Evolutionary conservation across 2,888 invertebrate species (phyloP), one percentile per base, ranked within the genome.

Genomic region (Eilema depressum): DNA sequence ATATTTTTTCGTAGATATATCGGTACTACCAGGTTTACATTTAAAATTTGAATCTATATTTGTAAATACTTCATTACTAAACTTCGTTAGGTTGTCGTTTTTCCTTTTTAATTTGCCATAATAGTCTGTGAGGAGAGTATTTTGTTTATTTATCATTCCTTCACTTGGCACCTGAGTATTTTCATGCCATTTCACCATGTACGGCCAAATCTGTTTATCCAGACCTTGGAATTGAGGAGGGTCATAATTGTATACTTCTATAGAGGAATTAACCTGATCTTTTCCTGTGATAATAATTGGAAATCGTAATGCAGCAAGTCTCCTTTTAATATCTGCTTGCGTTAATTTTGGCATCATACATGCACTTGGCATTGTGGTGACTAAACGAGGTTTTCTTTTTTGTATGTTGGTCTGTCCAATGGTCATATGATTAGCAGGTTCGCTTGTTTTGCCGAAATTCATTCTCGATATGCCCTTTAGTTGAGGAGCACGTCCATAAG

Each of bases 151-250:
- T 25, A 65, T 1, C 12, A n/a, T 20, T 11, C n/a, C 7, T 23
- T 62, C 14, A 41, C 23, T 30, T 30, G 57, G 26, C 23, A 23
- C 0, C 25, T 26, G 47, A 56, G 62, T 65, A 59, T 73, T 63
- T 62, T 73, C 71, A 70, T 73, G 74, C 94, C 94, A 94, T 28
- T 86, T 83, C 25, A 79, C 59, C 94, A 94, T 94, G 81, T 89
- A 94, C 26, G 93, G 94, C 94, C 94, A 94, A 67, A 93, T 86
- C 25, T 89, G 87, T 72, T 90, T 76, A 63, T 91, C 85, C 77
- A 93, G 83, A 3, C 92, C 92, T 63, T 83, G 63, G 71, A 93
- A 93, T 73, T 95, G 93, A 3, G 88, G 85, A 47, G 85, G 76
- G 41, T 89, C 88, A 75, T 82, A 79, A 71, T 88, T 77, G 41